Base-by-base conservation (phyloP, 2,888 invertebrate species). In the Adela reaumurella region DNA sequence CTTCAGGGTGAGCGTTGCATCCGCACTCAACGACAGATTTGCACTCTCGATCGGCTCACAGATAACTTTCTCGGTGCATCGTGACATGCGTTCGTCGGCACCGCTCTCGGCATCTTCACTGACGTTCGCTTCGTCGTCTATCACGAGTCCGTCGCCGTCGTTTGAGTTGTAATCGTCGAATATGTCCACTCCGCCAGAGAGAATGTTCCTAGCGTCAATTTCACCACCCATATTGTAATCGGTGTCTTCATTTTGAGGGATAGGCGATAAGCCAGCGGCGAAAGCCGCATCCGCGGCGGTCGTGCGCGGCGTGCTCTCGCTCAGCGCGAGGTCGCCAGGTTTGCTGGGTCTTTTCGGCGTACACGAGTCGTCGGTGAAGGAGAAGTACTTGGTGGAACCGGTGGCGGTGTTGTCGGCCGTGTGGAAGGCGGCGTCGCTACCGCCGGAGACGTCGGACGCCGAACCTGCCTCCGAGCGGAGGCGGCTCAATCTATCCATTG, bases 161-260 rank as follows among this genome's bases (percentile, higher is more conserved):
- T 70, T 74, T 5, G 80, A 80, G 56, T 74, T 78, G n/a, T 79
- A 78, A 51, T 78, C 77, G 55, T 80, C 79, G 61, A 80, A 80
- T 49, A 80, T 79, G 50, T 74, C 67, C 16, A 79, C 78, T 52
- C 77, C 78, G 11, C 80, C 78, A 1, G 77, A 78, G 17, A 80
- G 55, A 49, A 80, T 79, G 53, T 77, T 78, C 18, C 74, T 74
- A 3, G 79, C 76, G 52, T 79, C 77, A 52, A 79, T 79, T 55
- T 73, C 74, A 58, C 69, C 69, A 46, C 72, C 73, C 54, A 79
- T 73, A 59, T 76, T 71, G 56, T 67, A 77, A 53, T 58, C 72
- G 52, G 67, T 57, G 47, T 66, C 58, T 49, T 76, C 74, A 53
- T 53, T 61, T 48, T 73, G 72, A 8, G 65, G 60, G 48, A 74